A percentile compares a stretch with the other conserved stretches of the same genome.
Evolutionary conservation across 2,113 vertebrate species (phyloP).

Genomic region (Apus apus): DNA sequence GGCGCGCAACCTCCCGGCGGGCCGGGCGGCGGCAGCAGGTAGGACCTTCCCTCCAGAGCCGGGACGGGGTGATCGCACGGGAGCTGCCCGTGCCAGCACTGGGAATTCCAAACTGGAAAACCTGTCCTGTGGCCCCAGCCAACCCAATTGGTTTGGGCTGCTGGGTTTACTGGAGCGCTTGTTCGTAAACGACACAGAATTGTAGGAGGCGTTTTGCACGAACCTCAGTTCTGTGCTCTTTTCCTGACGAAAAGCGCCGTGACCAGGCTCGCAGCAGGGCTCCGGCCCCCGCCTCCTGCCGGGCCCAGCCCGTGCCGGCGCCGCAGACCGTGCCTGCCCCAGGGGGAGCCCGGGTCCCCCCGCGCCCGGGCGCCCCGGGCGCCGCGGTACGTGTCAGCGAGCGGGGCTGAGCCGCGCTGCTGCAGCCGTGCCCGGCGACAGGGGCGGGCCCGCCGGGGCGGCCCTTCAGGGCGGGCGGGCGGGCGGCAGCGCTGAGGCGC

Average conservation of each 20-base stretch:
- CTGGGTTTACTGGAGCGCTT: rapidly evolving
- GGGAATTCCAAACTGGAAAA: not conserved
- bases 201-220: not conserved
- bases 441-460: too few relatives aligned
- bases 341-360: not conserved
- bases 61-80: too few relatives aligned
- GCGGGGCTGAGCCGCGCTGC: not conserved
- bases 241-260: not conserved
- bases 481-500: too few relatives aligned
- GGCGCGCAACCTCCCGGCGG: rapidly evolving
- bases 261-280: too few relatives aligned
- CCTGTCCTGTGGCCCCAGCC: not conserved
- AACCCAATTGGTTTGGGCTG: not conserved
- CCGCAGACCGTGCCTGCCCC: not conserved
- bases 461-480: not conserved
- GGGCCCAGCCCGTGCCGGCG: not conserved
- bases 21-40: rapidly evolving
- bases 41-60: rapidly evolving
- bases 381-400: not conserved
- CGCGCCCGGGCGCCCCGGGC: not conserved
- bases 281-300: too few relatives aligned
- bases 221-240: not conserved
- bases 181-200: too few relatives aligned
- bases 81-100: not conserved
- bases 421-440: too few relatives aligned